Evolutionary conservation across 2,888 invertebrate genomes (phyloP).

Genomic region (Melipona beecheii): DNA sequence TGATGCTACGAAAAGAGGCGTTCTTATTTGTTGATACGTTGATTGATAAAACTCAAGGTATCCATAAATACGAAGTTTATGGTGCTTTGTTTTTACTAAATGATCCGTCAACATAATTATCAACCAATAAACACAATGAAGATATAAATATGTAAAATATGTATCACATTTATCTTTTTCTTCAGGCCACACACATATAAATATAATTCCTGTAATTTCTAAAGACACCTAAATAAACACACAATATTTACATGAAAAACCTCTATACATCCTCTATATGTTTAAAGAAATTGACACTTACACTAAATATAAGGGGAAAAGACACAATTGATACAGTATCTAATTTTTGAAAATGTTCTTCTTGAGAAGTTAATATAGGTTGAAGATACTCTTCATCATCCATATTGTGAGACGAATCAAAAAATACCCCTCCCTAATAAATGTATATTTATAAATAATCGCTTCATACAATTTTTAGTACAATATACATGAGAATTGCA

Average conservation of each 20-base stretch:
- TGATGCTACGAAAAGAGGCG: conserved; percentile 88
- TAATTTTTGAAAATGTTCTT: conserved; percentile 77
- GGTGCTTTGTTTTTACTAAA: conserved; percentile 86
- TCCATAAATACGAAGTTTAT: conserved; percentile 87
- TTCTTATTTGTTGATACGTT: conserved; percentile 86
- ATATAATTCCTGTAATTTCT: conserved; percentile 80
- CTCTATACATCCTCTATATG: no score
- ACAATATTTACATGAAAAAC: no score
- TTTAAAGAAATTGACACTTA: conserved; percentile 58
- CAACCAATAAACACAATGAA: conserved; percentile 81
- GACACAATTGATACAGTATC: conserved; percentile 77
- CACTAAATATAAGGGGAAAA: conserved; percentile 77
- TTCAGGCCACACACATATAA: conserved; percentile 80
- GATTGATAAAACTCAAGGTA: conserved; percentile 89
- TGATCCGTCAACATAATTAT: conserved; percentile 83
- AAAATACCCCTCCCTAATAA: conserved; percentile 77
- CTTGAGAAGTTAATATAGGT: conserved; percentile 77
- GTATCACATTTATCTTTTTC: conserved; percentile 81
- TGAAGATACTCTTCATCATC: conserved; percentile 81
- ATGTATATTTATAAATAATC: conserved; percentile 5
- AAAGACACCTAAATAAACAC: conserved; percentile 74
- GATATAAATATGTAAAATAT: conserved; percentile 81
- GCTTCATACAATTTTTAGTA: background rate
- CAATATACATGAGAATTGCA: background rate
- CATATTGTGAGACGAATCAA: conserved; percentile 79